These are phyloP conservation scores for Grammomys surdaster DNA, from an alignment of 2,113 vertebrate species.

Conservation along the genomic window DNA sequence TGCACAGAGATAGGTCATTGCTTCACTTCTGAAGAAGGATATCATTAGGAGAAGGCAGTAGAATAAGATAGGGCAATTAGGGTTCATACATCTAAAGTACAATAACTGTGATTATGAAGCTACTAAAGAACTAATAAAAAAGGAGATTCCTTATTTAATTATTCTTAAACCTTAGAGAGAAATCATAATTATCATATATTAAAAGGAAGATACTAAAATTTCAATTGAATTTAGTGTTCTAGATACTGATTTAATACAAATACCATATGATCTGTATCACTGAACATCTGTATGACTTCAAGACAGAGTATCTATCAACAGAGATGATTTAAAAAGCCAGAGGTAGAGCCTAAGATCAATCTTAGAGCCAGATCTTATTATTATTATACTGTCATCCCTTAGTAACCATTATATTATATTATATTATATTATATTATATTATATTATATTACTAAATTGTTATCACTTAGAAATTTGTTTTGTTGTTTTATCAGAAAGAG, in stretches of 20 bases:
- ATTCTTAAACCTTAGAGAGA: not conserved
- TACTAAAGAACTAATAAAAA: not conserved
- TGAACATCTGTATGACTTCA: not conserved
- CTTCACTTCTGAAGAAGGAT: not conserved
- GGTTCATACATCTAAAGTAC: not conserved
- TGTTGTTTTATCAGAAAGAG: not conserved
- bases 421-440: not conserved
- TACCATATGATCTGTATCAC: not conserved
- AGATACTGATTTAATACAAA: not conserved
- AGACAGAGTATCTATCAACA: too few species aligned
- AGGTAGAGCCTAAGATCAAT: too few species aligned
- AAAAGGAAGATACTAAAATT: not conserved
- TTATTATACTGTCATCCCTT: not conserved
- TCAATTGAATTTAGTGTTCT: not conserved
- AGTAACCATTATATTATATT: not conserved
- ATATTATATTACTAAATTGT: not conserved
- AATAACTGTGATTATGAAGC: not conserved
- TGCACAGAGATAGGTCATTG: not conserved
- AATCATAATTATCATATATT: not conserved
- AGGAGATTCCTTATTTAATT: not conserved
- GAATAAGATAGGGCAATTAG: not conserved
- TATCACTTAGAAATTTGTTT: not conserved
- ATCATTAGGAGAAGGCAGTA: too few species aligned
- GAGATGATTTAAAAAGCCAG: too few species aligned
- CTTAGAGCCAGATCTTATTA: too few species aligned